phyloP scores from a whole-genome alignment of 1,140 invertebrate species.

The Triops cancriformis region DNA sequence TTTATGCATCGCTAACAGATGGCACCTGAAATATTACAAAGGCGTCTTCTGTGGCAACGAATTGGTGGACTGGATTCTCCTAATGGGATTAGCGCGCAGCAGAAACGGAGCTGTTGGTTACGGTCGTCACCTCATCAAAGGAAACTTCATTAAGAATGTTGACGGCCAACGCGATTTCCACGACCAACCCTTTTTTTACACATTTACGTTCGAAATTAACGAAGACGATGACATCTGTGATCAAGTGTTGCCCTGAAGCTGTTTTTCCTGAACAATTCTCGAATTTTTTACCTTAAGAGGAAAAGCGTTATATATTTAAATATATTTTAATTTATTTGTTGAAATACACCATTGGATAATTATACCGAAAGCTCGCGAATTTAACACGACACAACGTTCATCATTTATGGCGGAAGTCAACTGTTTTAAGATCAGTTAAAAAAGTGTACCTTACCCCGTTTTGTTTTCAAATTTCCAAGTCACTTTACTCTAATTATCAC shows the following conservation, averaged over 20 bases:
- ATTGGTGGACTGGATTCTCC: constrained; percentile 76
- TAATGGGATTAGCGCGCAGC: constrained; percentile 63
- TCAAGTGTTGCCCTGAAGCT: neutral
- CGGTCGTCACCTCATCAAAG: constrained; percentile 68
- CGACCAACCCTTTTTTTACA: constrained; percentile 46
- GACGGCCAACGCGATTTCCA: constrained; percentile 69
- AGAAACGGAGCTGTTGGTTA: constrained; percentile 68
- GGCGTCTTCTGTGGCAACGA: constrained; percentile 73
- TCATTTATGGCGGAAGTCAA: too few relatives aligned
- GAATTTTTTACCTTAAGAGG: too few relatives aligned
- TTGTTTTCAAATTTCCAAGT: neutral
- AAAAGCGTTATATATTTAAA: neutral
- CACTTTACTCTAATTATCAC: neutral
- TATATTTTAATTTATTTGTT: constrained; percentile 12
- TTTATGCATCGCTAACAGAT: constrained; percentile 39
- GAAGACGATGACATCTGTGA: neutral
- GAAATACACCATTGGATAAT: neutral
- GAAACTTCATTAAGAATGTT: constrained; percentile 71
- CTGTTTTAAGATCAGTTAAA: neutral
- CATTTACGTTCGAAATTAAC: constrained; percentile 30
- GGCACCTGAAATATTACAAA: constrained; percentile 61
- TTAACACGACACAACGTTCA: too few relatives aligned
- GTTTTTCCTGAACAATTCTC: too few relatives aligned
- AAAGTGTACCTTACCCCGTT: neutral
- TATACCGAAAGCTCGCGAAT: neutral